A percentile compares a stretch with the other conserved stretches of the same genome.
Evolutionary conservation across 2,888 invertebrate genomes (phyloP).

Genomic region (Agonopterix alstromeriana): DNA sequence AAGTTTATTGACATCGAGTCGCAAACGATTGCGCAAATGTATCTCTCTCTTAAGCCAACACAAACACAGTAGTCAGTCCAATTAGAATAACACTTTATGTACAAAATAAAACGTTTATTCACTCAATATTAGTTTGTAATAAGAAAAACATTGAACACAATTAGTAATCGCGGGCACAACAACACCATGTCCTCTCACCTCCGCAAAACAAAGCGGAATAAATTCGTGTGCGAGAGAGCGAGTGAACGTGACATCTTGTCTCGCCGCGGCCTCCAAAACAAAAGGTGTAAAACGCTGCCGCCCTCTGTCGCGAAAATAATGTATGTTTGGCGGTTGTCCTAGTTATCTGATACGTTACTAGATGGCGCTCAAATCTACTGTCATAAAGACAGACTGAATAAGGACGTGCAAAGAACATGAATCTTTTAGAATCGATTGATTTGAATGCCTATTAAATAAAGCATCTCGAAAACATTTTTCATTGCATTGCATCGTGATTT

Average conservation of each 20-base stretch:
- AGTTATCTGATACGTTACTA: neutral
- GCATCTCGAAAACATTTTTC: too few relatives aligned
- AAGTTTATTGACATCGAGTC: slow-evolving; percentile 75
- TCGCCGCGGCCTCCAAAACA: slow-evolving; percentile 32
- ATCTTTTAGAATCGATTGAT: too few relatives aligned
- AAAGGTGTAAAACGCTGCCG: slow-evolving; percentile 29
- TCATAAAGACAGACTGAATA: too few relatives aligned
- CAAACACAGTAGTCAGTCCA: slow-evolving; percentile 46
- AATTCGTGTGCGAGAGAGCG: slow-evolving; percentile 21
- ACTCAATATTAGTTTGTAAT: slow-evolving; percentile 48
- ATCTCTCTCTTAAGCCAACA: slow-evolving; percentile 39
- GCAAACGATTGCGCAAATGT: slow-evolving; percentile 64
- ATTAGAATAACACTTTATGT: slow-evolving; percentile 42
- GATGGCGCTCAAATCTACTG: slow-evolving; percentile 8
- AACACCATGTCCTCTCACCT: slow-evolving; percentile 59
- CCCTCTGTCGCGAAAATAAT: slow-evolving; percentile 27
- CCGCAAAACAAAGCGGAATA: slow-evolving; percentile 77
- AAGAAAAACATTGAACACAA: slow-evolving; percentile 67
- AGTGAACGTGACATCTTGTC: slow-evolving; percentile 41
- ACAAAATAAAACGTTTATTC: slow-evolving; percentile 40
- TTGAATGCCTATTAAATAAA: too few relatives aligned
- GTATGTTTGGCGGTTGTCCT: neutral
- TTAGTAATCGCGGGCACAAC: slow-evolving; percentile 29
- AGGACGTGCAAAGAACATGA: too few relatives aligned
- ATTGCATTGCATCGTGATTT: too few relatives aligned